phyloP scores from a whole-genome alignment of 2,797 vertebrate species.

The Lacerta bilineata region DNA sequence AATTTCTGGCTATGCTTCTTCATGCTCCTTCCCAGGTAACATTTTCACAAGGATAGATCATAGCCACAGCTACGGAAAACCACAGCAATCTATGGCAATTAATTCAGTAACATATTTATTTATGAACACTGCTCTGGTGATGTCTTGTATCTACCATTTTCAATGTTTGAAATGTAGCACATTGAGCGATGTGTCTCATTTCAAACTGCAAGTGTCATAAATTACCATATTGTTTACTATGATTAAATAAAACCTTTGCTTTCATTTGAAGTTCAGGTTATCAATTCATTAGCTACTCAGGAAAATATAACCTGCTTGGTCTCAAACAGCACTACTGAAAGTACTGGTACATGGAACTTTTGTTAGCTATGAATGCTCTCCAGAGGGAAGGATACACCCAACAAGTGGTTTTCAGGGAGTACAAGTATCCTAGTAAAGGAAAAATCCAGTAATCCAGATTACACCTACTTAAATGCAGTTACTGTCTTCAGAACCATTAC shows the following conservation, averaged over 20 bases:
- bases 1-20: not conserved
- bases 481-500: slow-evolving; percentile 39
- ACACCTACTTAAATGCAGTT: slow-evolving; percentile 54
- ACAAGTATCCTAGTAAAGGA: not conserved
- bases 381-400: not conserved
- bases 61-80: not conserved
- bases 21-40: not conserved
- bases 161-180: not conserved
- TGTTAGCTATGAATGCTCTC: not conserved
- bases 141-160: not conserved
- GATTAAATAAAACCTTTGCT: not conserved
- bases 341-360: not conserved
- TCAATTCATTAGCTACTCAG: not conserved
- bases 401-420: slow-evolving; percentile 16
- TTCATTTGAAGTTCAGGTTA: not conserved
- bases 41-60: not conserved
- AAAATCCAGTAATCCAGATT: slow-evolving; percentile 55
- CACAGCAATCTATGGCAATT: not conserved
- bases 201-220: not conserved
- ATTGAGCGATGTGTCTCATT: not conserved
- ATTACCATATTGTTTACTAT: not conserved
- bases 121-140: not conserved
- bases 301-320: not conserved
- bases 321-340: not conserved
- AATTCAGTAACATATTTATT: not conserved